These are phyloP conservation scores for Fregetta grallaria DNA, from an alignment of 2,113 vertebrate species.

Conservation along the genomic window DNA sequence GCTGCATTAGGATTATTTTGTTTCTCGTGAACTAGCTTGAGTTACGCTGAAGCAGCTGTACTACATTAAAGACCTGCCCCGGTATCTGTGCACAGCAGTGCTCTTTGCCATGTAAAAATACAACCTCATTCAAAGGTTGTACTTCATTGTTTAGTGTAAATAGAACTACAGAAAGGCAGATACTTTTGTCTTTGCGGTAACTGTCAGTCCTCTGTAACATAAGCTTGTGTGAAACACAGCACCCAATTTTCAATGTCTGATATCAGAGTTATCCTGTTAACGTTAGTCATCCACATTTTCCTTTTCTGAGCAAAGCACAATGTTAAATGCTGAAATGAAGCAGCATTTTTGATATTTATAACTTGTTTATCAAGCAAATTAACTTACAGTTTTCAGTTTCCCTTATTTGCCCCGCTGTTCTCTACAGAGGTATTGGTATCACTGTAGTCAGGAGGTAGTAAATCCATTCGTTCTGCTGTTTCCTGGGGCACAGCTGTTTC, in stretches of 20 bases:
- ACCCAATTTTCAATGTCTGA: not conserved
- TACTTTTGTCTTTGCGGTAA: not conserved
- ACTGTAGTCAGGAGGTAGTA: not conserved
- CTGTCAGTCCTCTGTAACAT: rapidly evolving
- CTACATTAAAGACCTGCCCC: not conserved
- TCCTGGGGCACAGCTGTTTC: conserved; percentile 46
- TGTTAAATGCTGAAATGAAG: not conserved
- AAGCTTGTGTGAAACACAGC: not conserved
- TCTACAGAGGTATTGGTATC: not conserved
- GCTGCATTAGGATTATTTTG: not conserved
- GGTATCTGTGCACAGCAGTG: not conserved
- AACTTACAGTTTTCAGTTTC: not conserved
- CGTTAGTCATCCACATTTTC: rapidly evolving
- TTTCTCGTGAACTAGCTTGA: not conserved
- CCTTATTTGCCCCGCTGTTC: not conserved
- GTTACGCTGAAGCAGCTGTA: not conserved
- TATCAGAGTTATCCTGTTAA: not conserved
- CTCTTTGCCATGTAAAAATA: not conserved
- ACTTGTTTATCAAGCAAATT: not conserved
- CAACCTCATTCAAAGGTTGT: not conserved
- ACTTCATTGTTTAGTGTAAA: not conserved
- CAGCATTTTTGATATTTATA: not conserved
- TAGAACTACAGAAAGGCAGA: not conserved
- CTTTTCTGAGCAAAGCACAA: not conserved
- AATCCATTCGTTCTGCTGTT: conserved; percentile 42